phyloP scores from a whole-genome alignment of 2,888 invertebrate species.

The Drosophila melanosoma region DNA sequence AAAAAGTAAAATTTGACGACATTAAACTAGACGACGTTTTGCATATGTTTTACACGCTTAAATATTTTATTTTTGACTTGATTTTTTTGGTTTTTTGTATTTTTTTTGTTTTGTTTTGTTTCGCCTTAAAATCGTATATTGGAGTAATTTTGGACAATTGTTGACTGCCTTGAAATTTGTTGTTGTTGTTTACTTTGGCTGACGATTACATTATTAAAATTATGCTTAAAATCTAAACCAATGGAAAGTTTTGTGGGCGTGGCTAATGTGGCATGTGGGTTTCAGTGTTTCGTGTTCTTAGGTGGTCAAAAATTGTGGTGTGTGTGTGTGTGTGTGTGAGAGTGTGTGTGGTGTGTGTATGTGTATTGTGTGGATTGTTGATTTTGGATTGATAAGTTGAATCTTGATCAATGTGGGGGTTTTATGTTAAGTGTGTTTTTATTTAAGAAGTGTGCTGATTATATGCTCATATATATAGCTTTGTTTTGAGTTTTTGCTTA shows the following conservation, averaged over 20 bases:
- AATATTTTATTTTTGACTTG: slow-evolving; percentile 70
- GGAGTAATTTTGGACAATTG: slow-evolving; percentile 73
- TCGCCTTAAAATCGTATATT: slow-evolving; percentile 71
- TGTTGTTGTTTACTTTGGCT: slow-evolving; percentile 60
- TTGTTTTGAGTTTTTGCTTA: slow-evolving; percentile 71
- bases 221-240: slow-evolving; percentile 84
- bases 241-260: slow-evolving; percentile 68
- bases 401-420: slow-evolving; percentile 24
- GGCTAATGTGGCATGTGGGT: slow-evolving; percentile 39
- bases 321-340: slow-evolving; percentile 22
- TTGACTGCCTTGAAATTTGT: slow-evolving; percentile 61
- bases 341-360: slow-evolving; percentile 5
- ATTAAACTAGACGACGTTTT: slow-evolving; percentile 83
- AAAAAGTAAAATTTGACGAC: slow-evolving; percentile 83
- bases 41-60: slow-evolving; percentile 77
- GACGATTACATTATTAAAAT: slow-evolving; percentile 78
- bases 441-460: slow-evolving; percentile 64
- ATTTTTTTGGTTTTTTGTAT: slow-evolving; percentile 36
- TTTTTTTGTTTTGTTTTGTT: slow-evolving; percentile 17
- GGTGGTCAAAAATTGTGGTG: slow-evolving; percentile 55
- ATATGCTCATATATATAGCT: slow-evolving; percentile 65
- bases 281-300: slow-evolving; percentile 44
- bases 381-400: slow-evolving; percentile 28
- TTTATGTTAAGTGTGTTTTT: slow-evolving; percentile 34
- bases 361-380: slow-evolving; percentile 20